Evolutionary conservation across 2,797 vertebrate genomes (phyloP).

Genomic region (Stomatorhinus walkeri): DNA sequence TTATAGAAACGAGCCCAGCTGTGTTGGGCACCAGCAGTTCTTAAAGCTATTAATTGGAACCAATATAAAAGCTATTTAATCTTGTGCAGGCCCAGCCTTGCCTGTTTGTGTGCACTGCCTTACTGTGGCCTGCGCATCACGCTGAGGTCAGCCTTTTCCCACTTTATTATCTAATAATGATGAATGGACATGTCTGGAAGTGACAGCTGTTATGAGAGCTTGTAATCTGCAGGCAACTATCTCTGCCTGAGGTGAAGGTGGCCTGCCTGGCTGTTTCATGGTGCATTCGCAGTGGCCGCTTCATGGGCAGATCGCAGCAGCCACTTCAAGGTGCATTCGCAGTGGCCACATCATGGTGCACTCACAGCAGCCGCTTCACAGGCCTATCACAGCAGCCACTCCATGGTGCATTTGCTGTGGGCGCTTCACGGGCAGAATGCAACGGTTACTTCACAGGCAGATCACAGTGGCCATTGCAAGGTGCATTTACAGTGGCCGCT

Average conservation of each 20-base stretch:
- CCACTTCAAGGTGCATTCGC: background rate
- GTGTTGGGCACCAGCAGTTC: slow-evolving; percentile 41
- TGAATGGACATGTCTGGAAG: slow-evolving; percentile 60
- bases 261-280: slow-evolving; percentile 1
- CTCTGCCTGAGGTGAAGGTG: slow-evolving; percentile 45
- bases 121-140: slow-evolving; percentile 55
- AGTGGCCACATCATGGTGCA: slow-evolving; percentile 33
- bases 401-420: background rate
- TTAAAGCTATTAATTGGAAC: slow-evolving; percentile 52
- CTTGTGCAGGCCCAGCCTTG: slow-evolving; percentile 50
- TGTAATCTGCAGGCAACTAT: slow-evolving; percentile 42
- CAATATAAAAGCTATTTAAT: slow-evolving; percentile 57
- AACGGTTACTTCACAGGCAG: slow-evolving; percentile 36
- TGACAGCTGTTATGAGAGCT: slow-evolving; percentile 67
- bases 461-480: background rate
- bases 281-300: slow-evolving; percentile 7
- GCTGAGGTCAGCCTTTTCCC: slow-evolving; percentile 59
- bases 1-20: slow-evolving; percentile 51
- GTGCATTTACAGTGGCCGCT: background rate
- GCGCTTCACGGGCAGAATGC: background rate
- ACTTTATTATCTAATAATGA: slow-evolving; percentile 71
- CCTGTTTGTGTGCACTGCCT: slow-evolving; percentile 58
- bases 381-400: too few species aligned
- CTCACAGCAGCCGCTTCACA: background rate
- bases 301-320: slow-evolving; percentile 32